Base-by-base conservation (phyloP, 53 echinoderm and acorn worm genomes). In the Arbacia lixula region DNA sequence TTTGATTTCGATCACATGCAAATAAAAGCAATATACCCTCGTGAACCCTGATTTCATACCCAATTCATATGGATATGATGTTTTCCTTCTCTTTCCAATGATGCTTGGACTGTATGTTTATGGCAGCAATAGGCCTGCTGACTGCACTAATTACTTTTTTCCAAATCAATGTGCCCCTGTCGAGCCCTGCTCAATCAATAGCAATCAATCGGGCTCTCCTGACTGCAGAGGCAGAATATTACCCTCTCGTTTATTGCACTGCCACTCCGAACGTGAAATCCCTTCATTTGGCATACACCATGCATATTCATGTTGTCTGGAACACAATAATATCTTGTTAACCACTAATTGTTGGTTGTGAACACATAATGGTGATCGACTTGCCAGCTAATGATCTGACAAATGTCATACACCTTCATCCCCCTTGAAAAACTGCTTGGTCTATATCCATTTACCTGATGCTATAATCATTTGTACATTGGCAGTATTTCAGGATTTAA, bases 101-200 rank as follows among this genome's bases (percentile, higher is more conserved):
- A 8, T 46, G 43, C 14, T 71, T 71, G 22, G 4, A 19, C 49
- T 40, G 41, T 3, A 27, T 12, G 49, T 30, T 12, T 66, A n/a
- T 17, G 71, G 28, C 41, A 71, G 29, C 29, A 71, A 40, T 25
- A 71, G 28, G 29, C 41, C 71, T 40, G 27, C 71, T 16, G 49
- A 26, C 71, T 46, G 16, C 29, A 29, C 50, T 71, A 71, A 71
- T 71, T 71, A 71, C 71, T 40, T 71, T 71, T 43, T 29, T 71
- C n/a, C n/a, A n/a, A 71, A 71, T 71, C 71, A 71, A 71, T 49
- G 68, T 41, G 43, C 26, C 71, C 46, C 71, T 43, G 71, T 71
- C 27, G 39, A 41, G 49, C 46, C 26, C 35, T 38, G 41, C 41
- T 12, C 71, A 71, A 49, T 71, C 71, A 43, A 71, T 71, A 43